These are phyloP conservation scores for Oreochromis niloticus DNA, from an alignment of 2,113 vertebrate genomes.

Conservation along the genomic window DNA sequence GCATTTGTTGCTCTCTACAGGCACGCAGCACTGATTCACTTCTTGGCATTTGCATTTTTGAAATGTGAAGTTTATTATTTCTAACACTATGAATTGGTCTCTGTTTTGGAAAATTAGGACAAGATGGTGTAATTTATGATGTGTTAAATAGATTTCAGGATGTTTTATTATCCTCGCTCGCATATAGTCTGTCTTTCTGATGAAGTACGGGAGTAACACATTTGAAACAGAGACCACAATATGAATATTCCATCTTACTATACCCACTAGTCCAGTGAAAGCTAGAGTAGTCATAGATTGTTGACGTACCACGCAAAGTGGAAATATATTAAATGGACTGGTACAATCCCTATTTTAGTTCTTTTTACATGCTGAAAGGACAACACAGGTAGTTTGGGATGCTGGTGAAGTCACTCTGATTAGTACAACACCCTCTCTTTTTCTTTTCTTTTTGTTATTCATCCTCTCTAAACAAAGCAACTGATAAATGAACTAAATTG, in stretches of 20 bases:
- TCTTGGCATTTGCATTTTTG: slow-evolving; percentile 2
- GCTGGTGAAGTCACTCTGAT: not conserved
- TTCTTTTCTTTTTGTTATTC: not conserved
- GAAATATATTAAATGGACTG: not conserved
- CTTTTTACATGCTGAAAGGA: not conserved
- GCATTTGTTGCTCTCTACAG: not conserved
- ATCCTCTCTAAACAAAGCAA: not conserved
- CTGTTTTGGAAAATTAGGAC: not conserved
- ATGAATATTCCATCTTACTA: not conserved
- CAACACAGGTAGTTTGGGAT: not conserved
- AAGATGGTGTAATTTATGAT: not conserved
- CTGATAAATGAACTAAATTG: not conserved
- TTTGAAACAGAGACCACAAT: not conserved
- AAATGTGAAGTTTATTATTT: not conserved
- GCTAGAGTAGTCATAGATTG: not conserved
- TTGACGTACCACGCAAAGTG: not conserved
- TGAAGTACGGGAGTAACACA: not conserved
- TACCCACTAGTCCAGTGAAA: not conserved
- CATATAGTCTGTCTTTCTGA: not conserved
- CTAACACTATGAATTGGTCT: not conserved
- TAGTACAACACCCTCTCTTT: not conserved
- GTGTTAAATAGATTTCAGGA: slow-evolving; percentile 1
- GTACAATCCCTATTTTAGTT: not conserved
- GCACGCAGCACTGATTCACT: not conserved
- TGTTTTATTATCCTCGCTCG: slow-evolving; percentile 1